Evolutionary conservation across 2,797 vertebrate genomes (phyloP).

Genomic region (Pangasius mekongensis): DNA sequence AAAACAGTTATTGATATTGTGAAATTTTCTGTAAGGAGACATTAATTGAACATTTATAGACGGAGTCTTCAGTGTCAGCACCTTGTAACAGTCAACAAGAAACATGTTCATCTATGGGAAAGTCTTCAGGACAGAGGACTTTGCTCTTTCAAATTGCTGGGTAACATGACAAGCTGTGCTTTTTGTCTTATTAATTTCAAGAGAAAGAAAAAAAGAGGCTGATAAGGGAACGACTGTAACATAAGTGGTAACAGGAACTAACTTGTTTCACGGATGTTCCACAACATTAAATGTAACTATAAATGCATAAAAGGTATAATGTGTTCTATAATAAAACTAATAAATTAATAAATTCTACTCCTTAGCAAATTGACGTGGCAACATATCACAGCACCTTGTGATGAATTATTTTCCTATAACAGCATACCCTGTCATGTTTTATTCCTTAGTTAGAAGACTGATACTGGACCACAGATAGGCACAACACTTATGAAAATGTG

Average conservation of each 20-base stretch:
- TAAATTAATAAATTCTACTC: background rate
- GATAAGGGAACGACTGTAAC: background rate
- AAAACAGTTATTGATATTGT: background rate
- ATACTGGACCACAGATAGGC: background rate
- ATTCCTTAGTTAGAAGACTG: background rate
- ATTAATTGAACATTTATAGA: background rate
- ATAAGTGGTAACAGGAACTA: background rate
- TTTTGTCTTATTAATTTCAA: background rate
- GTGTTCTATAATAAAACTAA: too few species aligned
- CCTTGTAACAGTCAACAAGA: background rate
- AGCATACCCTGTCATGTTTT: background rate
- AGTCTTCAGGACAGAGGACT: background rate
- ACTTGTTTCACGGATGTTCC: background rate
- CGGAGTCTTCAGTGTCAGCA: too few species aligned
- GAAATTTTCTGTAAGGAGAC: background rate
- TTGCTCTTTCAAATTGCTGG: background rate
- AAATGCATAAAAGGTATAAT: background rate
- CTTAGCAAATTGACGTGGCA: background rate
- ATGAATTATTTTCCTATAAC: background rate
- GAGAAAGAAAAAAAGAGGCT: background rate
- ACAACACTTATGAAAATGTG: background rate
- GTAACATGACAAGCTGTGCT: background rate
- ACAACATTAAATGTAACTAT: too few species aligned
- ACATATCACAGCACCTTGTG: background rate
- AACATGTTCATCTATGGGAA: background rate